Evolutionary conservation across 2,797 vertebrate genomes (phyloP).

Genomic region (Eospalax fontanierii): DNA sequence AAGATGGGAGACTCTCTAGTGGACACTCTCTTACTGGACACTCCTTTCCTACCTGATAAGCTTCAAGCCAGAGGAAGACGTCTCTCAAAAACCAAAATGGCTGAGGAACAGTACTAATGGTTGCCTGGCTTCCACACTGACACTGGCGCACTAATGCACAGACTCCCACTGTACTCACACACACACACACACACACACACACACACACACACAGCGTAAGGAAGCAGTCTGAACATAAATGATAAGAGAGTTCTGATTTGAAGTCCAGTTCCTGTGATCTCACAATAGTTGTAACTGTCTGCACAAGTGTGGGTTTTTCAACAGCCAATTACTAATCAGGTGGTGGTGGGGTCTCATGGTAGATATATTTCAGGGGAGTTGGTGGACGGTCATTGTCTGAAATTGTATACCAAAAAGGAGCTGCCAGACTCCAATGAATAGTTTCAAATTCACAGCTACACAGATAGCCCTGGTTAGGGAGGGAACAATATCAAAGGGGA

Average conservation of each 20-base stretch:
- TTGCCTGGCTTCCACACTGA: not conserved
- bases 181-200: too few species aligned
- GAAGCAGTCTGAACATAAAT: not conserved
- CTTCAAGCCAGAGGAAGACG: not conserved
- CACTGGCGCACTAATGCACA: too few species aligned
- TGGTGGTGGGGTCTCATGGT: too few species aligned
- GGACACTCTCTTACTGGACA: too few species aligned
- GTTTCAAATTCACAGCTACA: too few species aligned
- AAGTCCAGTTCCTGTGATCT: not conserved
- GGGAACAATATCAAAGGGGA: not conserved
- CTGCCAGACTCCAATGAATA: not conserved
- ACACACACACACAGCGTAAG: not conserved
- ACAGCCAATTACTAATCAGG: too few species aligned
- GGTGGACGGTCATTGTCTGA: not conserved
- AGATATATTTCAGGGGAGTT: too few species aligned
- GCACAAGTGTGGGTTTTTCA: too few species aligned
- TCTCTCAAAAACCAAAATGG: not conserved
- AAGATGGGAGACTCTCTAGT: too few species aligned
- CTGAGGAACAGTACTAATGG: not conserved
- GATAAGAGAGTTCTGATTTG: not conserved
- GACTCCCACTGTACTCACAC: too few species aligned
- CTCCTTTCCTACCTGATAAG: not conserved
- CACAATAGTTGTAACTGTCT: not conserved
- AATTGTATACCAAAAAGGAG: not conserved
- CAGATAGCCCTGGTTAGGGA: too few species aligned